Conservation (phyloP, 2,888 invertebrate genomes). For the Scaptomyza cyrtandrae region DNA sequence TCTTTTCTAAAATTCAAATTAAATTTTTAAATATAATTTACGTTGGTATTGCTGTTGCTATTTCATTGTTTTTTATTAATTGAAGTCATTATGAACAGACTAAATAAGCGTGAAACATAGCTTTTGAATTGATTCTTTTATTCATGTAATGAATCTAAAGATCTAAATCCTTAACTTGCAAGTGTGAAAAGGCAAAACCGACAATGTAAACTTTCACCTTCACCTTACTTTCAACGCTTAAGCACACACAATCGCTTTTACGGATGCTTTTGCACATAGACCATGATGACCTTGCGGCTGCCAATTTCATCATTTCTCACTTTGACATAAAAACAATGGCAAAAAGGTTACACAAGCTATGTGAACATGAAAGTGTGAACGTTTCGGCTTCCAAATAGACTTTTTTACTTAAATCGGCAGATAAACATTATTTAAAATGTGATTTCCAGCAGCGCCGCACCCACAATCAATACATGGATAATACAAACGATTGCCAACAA, state of each 20-base stretch:
- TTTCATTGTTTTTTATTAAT: too few relatives aligned
- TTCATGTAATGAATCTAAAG: too few relatives aligned
- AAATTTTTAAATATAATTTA: constrained; percentile 61
- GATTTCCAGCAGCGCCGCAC: constrained; percentile 35
- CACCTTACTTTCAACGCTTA: not conserved
- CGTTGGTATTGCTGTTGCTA: constrained; percentile 10
- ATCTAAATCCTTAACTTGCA: too few relatives aligned
- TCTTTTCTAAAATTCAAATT: constrained; percentile 60
- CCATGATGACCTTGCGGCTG: constrained; percentile 50
- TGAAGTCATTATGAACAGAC: too few relatives aligned
- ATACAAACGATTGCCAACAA: too few relatives aligned
- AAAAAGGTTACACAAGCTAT: not conserved
- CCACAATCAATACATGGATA: constrained; percentile 65
- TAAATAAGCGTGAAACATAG: too few relatives aligned
- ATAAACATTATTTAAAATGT: too few relatives aligned
- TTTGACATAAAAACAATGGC: constrained; percentile 65
- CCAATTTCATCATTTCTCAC: constrained; percentile 72
- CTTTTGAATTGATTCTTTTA: too few relatives aligned
- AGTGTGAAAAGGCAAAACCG: too few relatives aligned
- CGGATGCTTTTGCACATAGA: not conserved
- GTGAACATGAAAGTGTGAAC: not conserved
- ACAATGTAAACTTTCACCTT: too few relatives aligned
- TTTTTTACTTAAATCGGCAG: constrained; percentile 17
- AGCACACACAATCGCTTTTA: not conserved
- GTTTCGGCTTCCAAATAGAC: constrained; percentile 45